Percentiles rank a stretch among this genome's conserved stretches.
Evolutionary conservation across 2,888 invertebrate genomes (phyloP).

Genomic region (Aromia moschata): DNA sequence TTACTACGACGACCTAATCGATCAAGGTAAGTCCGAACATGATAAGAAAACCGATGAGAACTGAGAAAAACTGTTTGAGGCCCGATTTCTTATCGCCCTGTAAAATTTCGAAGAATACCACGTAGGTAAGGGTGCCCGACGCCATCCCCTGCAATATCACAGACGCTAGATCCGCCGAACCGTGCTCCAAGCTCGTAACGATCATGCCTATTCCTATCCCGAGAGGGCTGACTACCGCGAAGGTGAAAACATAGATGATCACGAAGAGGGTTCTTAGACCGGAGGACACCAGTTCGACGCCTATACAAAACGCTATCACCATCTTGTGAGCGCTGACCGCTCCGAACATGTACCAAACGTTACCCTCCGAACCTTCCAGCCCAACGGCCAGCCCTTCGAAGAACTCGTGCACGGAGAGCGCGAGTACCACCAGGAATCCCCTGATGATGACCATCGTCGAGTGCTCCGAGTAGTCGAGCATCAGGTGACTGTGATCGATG

Average conservation of each 20-base stretch:
- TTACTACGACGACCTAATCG: neutral
- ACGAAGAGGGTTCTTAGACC: conserved; percentile 71
- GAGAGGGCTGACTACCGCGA: conserved; percentile 81
- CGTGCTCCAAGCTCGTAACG: conserved; percentile 69
- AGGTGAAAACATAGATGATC: conserved; percentile 76
- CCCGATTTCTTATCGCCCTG: conserved; percentile 69
- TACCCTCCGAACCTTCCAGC: conserved; percentile 70
- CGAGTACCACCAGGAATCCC: conserved; percentile 82
- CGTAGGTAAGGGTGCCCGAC: conserved; percentile 91
- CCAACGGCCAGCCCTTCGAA: conserved; percentile 89
- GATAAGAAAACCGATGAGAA: conserved; percentile 73
- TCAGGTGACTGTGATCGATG: conserved; percentile 52
- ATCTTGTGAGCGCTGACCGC: conserved; percentile 87
- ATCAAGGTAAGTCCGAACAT: conserved; percentile 70
- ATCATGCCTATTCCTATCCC: conserved; percentile 81
- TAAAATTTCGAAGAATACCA: conserved; percentile 96
- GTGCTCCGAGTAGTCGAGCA: conserved; percentile 46
- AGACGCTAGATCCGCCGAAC: conserved; percentile 70
- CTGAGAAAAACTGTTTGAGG: conserved; percentile 72
- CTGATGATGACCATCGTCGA: conserved; percentile 64
- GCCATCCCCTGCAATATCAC: conserved; percentile 85
- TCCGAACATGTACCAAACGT: conserved; percentile 82
- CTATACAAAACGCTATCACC: conserved; percentile 88
- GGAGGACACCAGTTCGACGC: conserved; percentile 81
- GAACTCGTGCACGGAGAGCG: conserved; percentile 85